phyloP scores from a whole-genome alignment of 2,797 vertebrate species.

The Siniperca obscura region DNA sequence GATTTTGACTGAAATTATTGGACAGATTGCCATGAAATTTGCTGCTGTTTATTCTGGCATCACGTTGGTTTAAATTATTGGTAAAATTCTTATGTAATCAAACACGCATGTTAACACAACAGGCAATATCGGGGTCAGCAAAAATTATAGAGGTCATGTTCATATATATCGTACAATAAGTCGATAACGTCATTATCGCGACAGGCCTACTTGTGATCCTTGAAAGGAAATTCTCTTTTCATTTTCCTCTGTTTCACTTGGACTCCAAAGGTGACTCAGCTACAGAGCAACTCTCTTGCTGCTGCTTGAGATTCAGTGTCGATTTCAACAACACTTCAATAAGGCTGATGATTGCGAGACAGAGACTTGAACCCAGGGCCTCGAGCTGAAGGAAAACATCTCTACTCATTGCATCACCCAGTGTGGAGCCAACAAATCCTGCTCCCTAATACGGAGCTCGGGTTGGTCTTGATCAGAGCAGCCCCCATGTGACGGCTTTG shows the following conservation, averaged over 20 bases:
- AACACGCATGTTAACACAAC: too few species aligned
- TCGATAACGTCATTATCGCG: too few species aligned
- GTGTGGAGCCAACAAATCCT: slow-evolving; percentile 16
- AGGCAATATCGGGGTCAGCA: too few species aligned
- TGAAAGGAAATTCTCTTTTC: slow-evolving; percentile 17
- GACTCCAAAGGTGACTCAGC: slow-evolving; percentile 24
- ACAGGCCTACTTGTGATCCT: background rate
- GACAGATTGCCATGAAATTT: background rate
- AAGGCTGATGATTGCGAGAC: slow-evolving; percentile 23
- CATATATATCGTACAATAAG: too few species aligned
- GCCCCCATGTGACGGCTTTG: slow-evolving; percentile 16
- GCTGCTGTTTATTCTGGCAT: too few species aligned
- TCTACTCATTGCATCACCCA: background rate
- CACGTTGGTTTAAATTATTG: too few species aligned
- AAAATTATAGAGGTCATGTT: too few species aligned
- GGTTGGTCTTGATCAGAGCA: slow-evolving; percentile 40
- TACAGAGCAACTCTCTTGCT: slow-evolving; percentile 2
- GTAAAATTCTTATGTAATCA: too few species aligned
- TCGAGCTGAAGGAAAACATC: slow-evolving; percentile 41
- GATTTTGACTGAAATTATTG: too few species aligned
- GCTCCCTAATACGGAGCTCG: slow-evolving; percentile 26
- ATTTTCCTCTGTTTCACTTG: background rate
- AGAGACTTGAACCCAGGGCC: slow-evolving; percentile 29
- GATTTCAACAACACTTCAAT: slow-evolving; percentile 30
- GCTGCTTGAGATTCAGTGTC: slow-evolving; percentile 16